A percentile compares a stretch with the other conserved stretches of the same genome.
Conservation (phyloP, 2,113 vertebrate genomes). For the Stegastes partitus region DNA sequence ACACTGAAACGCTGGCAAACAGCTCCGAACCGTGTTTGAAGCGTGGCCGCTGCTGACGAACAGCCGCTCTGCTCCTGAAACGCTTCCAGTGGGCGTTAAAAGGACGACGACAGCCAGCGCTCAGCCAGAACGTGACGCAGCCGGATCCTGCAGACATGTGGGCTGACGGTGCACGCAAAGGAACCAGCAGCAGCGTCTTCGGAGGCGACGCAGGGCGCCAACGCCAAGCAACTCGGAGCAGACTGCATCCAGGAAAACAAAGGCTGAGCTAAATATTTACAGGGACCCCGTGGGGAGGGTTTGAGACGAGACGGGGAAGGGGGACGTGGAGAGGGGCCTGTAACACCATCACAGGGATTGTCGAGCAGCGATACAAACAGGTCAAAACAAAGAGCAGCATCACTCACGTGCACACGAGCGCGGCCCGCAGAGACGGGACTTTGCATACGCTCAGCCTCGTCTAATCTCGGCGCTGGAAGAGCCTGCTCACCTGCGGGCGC, state of each 20-base stretch:
- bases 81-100: background rate
- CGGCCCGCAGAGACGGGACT: conserved; percentile 61
- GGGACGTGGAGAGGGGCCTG: conserved; percentile 24
- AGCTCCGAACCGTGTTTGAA: background rate
- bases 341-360: conserved; percentile 78
- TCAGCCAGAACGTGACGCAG: background rate
- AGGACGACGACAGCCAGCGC: background rate
- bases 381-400: conserved; percentile 70
- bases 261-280: conserved; percentile 70
- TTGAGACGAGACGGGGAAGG: conserved; percentile 57
- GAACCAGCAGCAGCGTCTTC: conserved; percentile 10
- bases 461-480: conserved; percentile 64
- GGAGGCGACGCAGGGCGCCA: conserved; percentile 32
- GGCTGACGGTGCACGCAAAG: background rate
- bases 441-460: conserved; percentile 60
- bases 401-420: conserved; percentile 34
- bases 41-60: background rate
- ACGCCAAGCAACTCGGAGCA: conserved; percentile 38
- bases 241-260: conserved; percentile 61
- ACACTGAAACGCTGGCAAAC: background rate
- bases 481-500: conserved; percentile 60
- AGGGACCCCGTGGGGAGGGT: conserved; percentile 65
- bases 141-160: conserved; percentile 2
- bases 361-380: conserved; percentile 68
- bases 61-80: background rate